Evolutionary conservation across 2,888 invertebrate species (phyloP), one percentile per base, ranked within the genome.

Genomic region (Sminthurides aquaticus): DNA sequence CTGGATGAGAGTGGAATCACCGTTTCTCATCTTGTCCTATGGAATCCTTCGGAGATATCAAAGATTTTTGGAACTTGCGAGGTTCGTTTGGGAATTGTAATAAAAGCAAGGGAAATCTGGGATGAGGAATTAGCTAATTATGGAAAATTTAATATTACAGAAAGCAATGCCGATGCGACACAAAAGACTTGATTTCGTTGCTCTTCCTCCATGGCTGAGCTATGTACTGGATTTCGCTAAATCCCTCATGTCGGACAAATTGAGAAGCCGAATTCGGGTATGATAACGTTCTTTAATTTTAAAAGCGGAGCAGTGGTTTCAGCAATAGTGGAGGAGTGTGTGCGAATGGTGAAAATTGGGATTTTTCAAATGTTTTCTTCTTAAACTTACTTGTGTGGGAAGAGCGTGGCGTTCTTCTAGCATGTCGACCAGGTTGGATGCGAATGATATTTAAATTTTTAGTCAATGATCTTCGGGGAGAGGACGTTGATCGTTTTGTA

Each of bases 1-100:
- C 89, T 90, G 75, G 90, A 91, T 76, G 89, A 90, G 76, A 86
- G 86, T 8, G 90, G 89, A 59, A 85, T 91, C 80, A 87, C 87
- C 75, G 89, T 90, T 88, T 87, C 89, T 0, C 90, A 90, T 74
- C 83, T 90, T 43, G 64, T 65, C 69, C 82, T 90, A 25, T 91
- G 90, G 90, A 88, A 89, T 0, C 81, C 91, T 27, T 86, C 84
- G 34, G 90, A 91, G 76, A 85, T 91, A 62, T 82, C 87, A 64
- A 84, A 87, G 76, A 87, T 90, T 80, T 80, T 89, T 43, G 86
- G 86, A 75, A 89, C 88, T 77, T 87, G 90, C 76, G 89, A 89
- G 83, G 87, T 86, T 76, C 75, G 73, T 66, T n/a, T n/a, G n/a
- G n/a, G 18, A 49, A 8, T 24, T 20, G 8, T n/a, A n/a, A n/a